phyloP scores from a whole-genome alignment of 2,113 vertebrate species.

The Amia ocellicauda region DNA sequence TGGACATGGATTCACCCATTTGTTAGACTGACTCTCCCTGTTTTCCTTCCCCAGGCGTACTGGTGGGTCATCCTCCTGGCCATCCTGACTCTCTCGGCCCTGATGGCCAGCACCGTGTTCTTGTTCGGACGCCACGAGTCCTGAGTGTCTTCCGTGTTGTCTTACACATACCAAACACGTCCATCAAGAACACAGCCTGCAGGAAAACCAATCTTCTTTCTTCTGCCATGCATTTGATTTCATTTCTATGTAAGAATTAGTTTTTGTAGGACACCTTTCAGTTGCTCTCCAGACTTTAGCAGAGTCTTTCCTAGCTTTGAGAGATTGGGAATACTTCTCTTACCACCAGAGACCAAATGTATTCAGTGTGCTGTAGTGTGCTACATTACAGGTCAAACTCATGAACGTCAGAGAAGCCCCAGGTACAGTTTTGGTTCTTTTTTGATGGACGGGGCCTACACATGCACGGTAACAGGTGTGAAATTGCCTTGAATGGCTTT shows the following conservation, averaged over 20 bases:
- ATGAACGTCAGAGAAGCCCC: not conserved
- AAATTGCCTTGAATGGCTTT: slow-evolving; percentile 7
- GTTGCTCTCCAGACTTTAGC: too few species aligned
- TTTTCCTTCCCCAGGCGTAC: slow-evolving; percentile 44
- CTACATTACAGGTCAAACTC: not conserved
- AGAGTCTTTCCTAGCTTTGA: too few species aligned
- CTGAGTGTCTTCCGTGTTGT: slow-evolving; percentile 14
- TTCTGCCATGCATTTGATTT: not conserved
- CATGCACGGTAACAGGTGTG: slow-evolving; percentile 3
- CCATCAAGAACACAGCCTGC: not conserved
- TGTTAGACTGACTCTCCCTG: not conserved
- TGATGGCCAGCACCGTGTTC: slow-evolving; percentile 65
- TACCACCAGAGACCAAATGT: too few species aligned
- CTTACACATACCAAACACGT: slow-evolving; percentile 11
- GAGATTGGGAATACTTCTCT: too few species aligned
- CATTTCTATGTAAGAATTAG: not conserved
- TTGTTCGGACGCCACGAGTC: slow-evolving; percentile 56
- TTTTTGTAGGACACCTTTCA: too few species aligned
- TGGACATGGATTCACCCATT: not conserved
- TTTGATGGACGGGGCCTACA: slow-evolving; percentile 23
- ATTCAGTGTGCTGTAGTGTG: too few species aligned
- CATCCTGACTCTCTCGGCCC: slow-evolving; percentile 55
- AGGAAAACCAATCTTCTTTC: not conserved
- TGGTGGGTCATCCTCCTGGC: slow-evolving; percentile 71
- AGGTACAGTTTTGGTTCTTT: not conserved